Evolutionary conservation across 2,113 vertebrate species (phyloP), one percentile per base, ranked within the genome.

Genomic region (Atlantisia rogersi): DNA sequence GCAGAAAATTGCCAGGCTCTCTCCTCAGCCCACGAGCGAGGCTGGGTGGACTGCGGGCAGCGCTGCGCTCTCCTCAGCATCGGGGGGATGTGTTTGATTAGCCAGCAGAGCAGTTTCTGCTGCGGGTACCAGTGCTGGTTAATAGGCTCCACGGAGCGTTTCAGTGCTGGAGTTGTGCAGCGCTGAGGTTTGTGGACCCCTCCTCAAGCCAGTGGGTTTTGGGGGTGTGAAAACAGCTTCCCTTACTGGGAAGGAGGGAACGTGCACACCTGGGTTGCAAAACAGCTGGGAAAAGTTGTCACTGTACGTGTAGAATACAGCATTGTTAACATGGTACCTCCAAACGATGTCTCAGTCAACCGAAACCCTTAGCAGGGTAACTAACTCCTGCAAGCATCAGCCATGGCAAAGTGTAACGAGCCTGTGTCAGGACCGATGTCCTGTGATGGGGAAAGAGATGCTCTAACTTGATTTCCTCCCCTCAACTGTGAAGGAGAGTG

Each of bases 1-100:
- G 97, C 98, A 98, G 99, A 99, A 99, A 99, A 99, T 99, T 98
- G 98, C 98, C 98, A 98, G 96, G 98, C 97, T 88, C 85, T 89
- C 95, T 89, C 95, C 83, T 94, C 97, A 96, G 94, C 84, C 86
- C 83, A 92, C 0, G 37, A 98, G 88, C 85, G 48, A 97, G 86
- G 93, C 96, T 93, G 94, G 91, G 95, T 64, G 91, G 88, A 71
- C 95, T 96, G 44, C 7, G 88, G 75, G 94, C 81, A 84, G 40
- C 8, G 77, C 96, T 65, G 91, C 16, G 39, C 83, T 95, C 64
- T 4, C 32, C 82, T 74, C 92, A 78, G 91, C 63, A 22, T 84
- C 86, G 86, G 93, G 86, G 76, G 93, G 89, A 95, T 63, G 40
- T 25, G 2, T 94, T 86, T 28, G 76, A 92, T 89, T 64, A 74